A percentile compares a stretch with the other conserved stretches of the same genome.
Evolutionary conservation across 2,113 vertebrate species (phyloP).

Genomic region (Neofelis nebulosa): DNA sequence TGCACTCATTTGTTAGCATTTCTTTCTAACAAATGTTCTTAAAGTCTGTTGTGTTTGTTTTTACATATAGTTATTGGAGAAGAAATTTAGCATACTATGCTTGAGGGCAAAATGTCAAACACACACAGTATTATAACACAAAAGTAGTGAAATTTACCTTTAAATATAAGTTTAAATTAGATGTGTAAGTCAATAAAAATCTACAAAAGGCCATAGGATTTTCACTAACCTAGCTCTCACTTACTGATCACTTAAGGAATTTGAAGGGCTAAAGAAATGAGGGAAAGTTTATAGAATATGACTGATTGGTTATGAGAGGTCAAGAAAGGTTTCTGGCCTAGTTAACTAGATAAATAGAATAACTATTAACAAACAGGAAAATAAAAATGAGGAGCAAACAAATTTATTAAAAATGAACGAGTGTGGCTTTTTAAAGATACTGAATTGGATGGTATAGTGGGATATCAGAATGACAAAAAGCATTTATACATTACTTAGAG

Average conservation of each 20-base stretch:
- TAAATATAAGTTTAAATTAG: conserved; percentile 10
- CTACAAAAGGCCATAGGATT: neutral
- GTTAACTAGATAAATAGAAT: neutral
- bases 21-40: neutral
- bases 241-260: neutral
- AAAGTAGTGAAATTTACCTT: neutral
- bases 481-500: neutral
- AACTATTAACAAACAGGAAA: neutral
- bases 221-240: neutral
- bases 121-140: neutral
- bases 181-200: neutral
- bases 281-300: neutral
- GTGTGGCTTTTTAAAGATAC: neutral
- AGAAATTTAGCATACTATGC: neutral
- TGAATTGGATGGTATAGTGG: neutral
- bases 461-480: neutral
- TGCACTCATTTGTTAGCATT: neutral
- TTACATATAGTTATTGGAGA: neutral
- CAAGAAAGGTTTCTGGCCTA: neutral
- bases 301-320: neutral
- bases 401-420: conserved; percentile 1
- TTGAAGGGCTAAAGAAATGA: neutral
- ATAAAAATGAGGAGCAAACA: neutral
- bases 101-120: neutral
- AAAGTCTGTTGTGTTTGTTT: conserved; percentile 18